phyloP scores from a whole-genome alignment of 2,113 vertebrate genomes.

The Maccullochella peelii region DNA sequence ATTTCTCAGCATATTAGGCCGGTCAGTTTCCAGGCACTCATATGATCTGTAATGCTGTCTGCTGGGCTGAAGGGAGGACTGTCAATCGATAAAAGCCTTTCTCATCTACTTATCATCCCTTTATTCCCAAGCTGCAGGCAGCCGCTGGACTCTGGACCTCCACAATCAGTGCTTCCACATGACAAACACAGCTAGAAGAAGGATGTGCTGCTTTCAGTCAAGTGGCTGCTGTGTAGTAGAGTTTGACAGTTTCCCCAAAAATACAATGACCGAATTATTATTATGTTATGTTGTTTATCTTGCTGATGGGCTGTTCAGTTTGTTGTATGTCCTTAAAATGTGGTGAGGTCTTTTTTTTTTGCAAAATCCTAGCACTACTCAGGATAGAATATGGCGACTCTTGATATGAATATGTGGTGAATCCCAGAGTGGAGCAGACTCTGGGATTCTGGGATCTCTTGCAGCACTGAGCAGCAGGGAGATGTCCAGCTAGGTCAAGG shows the following conservation, averaged over 20 bases:
- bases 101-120: slow-evolving; percentile 21
- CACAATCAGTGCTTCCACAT: not conserved
- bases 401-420: not conserved
- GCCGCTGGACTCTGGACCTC: slow-evolving; percentile 9
- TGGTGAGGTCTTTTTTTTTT: not conserved
- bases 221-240: not conserved
- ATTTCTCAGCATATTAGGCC: slow-evolving; percentile 36
- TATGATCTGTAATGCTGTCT: slow-evolving; percentile 20
- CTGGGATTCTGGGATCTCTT: slow-evolving; percentile 7
- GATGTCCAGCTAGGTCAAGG: slow-evolving; percentile 23
- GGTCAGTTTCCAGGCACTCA: slow-evolving; percentile 38
- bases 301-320: not conserved
- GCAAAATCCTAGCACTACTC: not conserved
- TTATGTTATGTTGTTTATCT: not conserved
- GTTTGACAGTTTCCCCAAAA: not conserved
- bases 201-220: not conserved
- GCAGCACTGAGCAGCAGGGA: slow-evolving; percentile 5
- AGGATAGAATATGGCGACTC: not conserved
- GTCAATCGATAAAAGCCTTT: slow-evolving; percentile 41
- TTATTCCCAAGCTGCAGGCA: slow-evolving; percentile 19
- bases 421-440: not conserved
- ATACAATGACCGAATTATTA: not conserved
- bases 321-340: not conserved
- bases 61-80: slow-evolving; percentile 10
- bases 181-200: not conserved